Evolutionary conservation across 64 coral and sea anemone genomes (phyloP), one percentile per base, ranked within the genome.

Genomic region (Stylophora pistillata): DNA sequence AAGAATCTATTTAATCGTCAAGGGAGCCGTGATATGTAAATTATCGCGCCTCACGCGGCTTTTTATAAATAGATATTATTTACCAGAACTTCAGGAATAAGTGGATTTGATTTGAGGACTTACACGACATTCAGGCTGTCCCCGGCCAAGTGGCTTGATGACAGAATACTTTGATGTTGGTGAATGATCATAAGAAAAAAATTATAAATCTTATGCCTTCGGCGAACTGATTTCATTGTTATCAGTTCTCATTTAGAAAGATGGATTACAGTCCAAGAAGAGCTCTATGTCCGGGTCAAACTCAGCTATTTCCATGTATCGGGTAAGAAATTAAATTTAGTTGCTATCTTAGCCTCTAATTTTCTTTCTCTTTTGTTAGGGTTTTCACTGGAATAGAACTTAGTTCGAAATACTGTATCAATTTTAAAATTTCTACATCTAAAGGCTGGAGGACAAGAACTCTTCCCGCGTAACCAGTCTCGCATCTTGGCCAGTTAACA

Each of bases 41-140:
- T 78, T 56, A 52, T 78, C 53, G 56, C 55, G 34, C 26, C 52
- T 26, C n/a, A 15, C 37, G 13, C 10, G 75, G 9, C 3, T 53
- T 11, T 23, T 78, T 78, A 78, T 78, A 56, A 78, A 78, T 78
- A 78, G 55, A 25, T 52, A 78, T 78, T 78, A 78, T 78, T 78
- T 78, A 78, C 75, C 13, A 27, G n/a, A 20, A 78, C 28, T 52
- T 78, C 53, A 29, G 13, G 37, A 57, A 78, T 78, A 28, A 53
- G 37, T 78, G 53, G 56, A 12, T 21, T 56, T 26, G 23, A 78
- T 23, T 26, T 68, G 64, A 68, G 64, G 37, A 68, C 21, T 68
- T 68, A n/a, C 23, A 20, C 25, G 23, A 12, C 25, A 26, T 20
- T 56, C 7, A 47, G 37, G 37, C 37, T 47, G 7, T 47, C 37